Base-by-base conservation (phyloP, 2,797 vertebrate species). In the Pithecia hirsuta region DNA sequence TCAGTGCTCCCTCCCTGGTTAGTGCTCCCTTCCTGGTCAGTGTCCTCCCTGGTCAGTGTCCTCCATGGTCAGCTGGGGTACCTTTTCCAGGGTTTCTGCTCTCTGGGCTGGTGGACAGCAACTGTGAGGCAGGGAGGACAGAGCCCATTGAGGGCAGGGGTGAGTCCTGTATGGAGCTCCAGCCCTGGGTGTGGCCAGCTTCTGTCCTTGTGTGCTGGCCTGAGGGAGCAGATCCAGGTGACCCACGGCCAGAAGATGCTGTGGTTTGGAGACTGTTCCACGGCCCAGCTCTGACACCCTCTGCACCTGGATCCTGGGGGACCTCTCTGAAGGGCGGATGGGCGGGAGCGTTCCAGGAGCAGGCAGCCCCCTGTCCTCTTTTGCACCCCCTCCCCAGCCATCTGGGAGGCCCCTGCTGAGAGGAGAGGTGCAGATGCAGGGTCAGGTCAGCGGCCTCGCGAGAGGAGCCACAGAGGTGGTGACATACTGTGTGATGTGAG, bases 201-300 rank as follows among this genome's bases (percentile, higher is more conserved):
- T 52, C 48, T 80, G 78, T 52, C 48, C 48, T 80, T 22, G 13
- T 7, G 41, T 48, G 44, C 75, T 17, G 44, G 75, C 75, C 46
- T 52, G 33, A 0, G 20, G 48, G 33, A 14, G 5, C 33, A 33
- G 50, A n/a, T n/a, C 3, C 67, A 36, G 67, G 67, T 70, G 67
- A 70, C 20, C 48, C 50, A 36, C 1, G 33, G 20, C 78, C 22
- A 5, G 48, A 50, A 80, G 33, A 36, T 22, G 0, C 20, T 36
- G 4, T 14, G 10, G 48, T 22, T 33, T 20, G 3, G 19, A 5
- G 46, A n/a, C 33, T 36, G 33, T 79, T 48, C 48, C 20, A 5
- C 3, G 0, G 3, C 19, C 30, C 46, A 19, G 46, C 17, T 33
- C 76, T 7, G 41, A 4, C 5, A 48, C 33, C 19, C 19, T n/a